Conservation (phyloP, 2,797 vertebrate genomes). For the Liparis tanakae region DNA sequence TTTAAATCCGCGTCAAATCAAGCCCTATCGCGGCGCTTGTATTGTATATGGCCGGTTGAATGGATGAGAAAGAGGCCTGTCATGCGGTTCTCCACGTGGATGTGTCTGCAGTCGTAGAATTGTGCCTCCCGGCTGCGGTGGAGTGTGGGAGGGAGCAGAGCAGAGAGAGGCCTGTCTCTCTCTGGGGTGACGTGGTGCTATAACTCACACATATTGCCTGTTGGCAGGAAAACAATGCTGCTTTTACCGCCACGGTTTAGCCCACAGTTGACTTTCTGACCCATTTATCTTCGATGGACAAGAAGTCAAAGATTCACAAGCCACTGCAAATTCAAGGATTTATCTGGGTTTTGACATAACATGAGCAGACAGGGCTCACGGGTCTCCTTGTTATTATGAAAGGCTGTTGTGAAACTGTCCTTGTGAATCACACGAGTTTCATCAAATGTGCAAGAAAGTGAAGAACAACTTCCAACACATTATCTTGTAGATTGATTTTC, state of each 20-base stretch:
- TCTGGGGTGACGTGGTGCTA: conserved; percentile 59
- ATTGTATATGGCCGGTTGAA: conserved; percentile 52
- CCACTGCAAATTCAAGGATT: conserved; percentile 40
- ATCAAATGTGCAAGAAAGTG: conserved; percentile 27
- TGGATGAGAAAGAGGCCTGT: conserved; percentile 60
- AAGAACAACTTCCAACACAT: conserved; percentile 26
- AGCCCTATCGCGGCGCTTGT: conserved; percentile 49
- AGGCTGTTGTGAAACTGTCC: conserved; percentile 53
- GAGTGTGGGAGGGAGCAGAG: conserved; percentile 41
- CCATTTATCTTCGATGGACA: conserved; percentile 60
- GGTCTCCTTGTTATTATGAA: conserved; percentile 47
- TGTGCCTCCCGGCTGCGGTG: conserved; percentile 65
- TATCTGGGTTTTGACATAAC: conserved; percentile 52
- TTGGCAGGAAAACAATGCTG: conserved; percentile 57
- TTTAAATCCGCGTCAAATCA: conserved; percentile 72
- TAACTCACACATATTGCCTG: conserved; percentile 64
- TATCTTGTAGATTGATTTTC: conserved; percentile 22
- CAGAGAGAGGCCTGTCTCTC: conserved; percentile 51
- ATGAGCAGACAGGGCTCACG: conserved; percentile 36
- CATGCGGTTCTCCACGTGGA: conserved; percentile 52
- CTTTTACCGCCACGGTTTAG: conserved; percentile 55
- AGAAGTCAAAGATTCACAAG: conserved; percentile 62
- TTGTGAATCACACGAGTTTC: conserved; percentile 44
- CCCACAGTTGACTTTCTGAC: conserved; percentile 67
- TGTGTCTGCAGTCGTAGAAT: conserved; percentile 65